Evolutionary conservation across 2,113 vertebrate genomes (phyloP), one percentile per base, ranked within the genome.

Genomic region (Serilophus lunatus): DNA sequence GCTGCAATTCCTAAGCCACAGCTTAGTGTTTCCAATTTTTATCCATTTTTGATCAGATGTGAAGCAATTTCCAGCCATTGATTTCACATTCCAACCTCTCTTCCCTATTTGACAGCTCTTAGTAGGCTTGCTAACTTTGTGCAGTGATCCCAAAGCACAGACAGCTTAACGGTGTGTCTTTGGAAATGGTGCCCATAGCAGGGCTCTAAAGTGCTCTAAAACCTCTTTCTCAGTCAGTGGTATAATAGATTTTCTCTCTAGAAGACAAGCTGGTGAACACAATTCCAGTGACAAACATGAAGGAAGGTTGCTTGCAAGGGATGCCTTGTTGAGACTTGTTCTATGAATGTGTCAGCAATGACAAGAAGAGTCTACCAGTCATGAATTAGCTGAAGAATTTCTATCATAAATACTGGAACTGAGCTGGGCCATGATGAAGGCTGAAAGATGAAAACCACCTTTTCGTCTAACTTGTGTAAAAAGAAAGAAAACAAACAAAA

Each of bases 81-180:
- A 33, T 17, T 76, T 71, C 61, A 18, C 23, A 10, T 23, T 36
- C 35, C 38, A 70, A 13, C 29, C 44, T n/a, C 56, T 63, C 60
- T 59, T 18, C 45, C 80, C 16, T 44, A 2, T 61, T 51, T 74
- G 60, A 12, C 7, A 51, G 2, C 26, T 40, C 36, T 31, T 12
- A 23, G 56, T 44, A 44, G 61, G 29, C 9, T 59, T 64, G 47
- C 17, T 80, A 25, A 68, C 18, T 18, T 31, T 40, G 45, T 19
- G 3, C 36, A 72, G 64, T 1, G 38, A 63, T 36, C 19, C 70
- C 71, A 44, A 74, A 61, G 45, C 10, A 22, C 33, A 44, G 57
- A 18, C 4, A 68, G 66, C 40, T 36, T 66, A 33, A 26, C 0
- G 0, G 14, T 18, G 7, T 49, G 2, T 29, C 28, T 57, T 59